Base-by-base conservation (phyloP, 2,888 invertebrate genomes). In the Epicampocera succincta region DNA sequence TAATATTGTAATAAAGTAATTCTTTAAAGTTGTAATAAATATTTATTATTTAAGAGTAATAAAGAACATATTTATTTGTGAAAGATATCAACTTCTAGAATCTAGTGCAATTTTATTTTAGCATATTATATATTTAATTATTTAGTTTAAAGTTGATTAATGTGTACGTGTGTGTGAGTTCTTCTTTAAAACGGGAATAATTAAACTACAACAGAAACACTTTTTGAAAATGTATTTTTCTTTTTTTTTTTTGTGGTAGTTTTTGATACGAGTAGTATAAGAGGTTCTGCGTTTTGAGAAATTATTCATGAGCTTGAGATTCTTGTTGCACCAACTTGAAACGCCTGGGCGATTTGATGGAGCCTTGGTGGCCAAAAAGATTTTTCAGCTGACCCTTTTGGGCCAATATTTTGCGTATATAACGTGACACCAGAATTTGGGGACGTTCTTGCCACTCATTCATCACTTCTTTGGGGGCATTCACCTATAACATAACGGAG, bases 381-480 rank as follows among this genome's bases (percentile, higher is more conserved):
- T 95, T 94, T 83, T 90, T 89, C 72, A 96, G 91, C 58, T 94
- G 93, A 0, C 96, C 96, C 89, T 95, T 94, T 91, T 95, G 94
- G 88, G 95, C 95, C 71, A 98, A 93, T 87, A 96, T 93, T 86
- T 94, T 94, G 88, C 95, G 96, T 85, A 98, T 97, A 89, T 96
- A 96, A 63, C 95, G 93, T 17, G 96, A 94, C 1, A 97, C 94
- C 42, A 98, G 92, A 85, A 94, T 94, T 86, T 97, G 97, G 0
- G 98, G 98, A 83, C 98, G 93, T 85, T 94, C 93, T 89, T 98
- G 97, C 96, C 97, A 98, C 89, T 97, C 96, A 88, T 96, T 94
- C 89, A 98, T 91, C 0, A 96, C 96, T 90, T 97, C 96, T 89
- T 97, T 97, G 11, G 97, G 95, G 9, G 96, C 94, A 85, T 95